phyloP scores from a whole-genome alignment of 2,113 vertebrate species.

The Brienomyrus brachyistius region DNA sequence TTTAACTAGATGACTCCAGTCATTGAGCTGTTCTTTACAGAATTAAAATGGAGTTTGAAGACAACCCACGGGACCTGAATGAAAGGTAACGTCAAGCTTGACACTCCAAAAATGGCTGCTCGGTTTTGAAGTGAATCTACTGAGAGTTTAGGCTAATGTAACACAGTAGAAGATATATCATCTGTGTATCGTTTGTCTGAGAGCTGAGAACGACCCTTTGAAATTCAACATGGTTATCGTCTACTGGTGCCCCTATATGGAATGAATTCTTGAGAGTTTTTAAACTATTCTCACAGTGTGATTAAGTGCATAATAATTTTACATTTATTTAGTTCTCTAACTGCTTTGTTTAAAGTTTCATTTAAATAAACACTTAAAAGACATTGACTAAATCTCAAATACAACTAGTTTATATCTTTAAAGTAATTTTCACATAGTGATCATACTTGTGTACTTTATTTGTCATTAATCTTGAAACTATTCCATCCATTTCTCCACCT shows the following conservation, averaged over 20 bases:
- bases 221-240: not conserved
- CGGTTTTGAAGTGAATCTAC: not conserved
- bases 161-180: not conserved
- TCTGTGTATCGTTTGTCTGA: not conserved
- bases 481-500: not conserved
- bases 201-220: not conserved
- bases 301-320: not conserved
- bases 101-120: not conserved
- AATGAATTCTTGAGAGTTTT: not conserved
- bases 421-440: not conserved
- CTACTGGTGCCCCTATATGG: not conserved
- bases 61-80: not conserved
- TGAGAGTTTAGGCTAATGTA: not conserved
- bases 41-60: not conserved
- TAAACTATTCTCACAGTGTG: not conserved
- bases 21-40: not conserved
- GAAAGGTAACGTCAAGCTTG: not conserved
- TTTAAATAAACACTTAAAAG: not conserved
- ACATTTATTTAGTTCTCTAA: not conserved
- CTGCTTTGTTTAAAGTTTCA: not conserved
- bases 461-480: not conserved
- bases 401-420: not conserved
- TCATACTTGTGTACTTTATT: not conserved
- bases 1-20: not conserved
- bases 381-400: not conserved